Percentiles rank a stretch among this genome's conserved stretches.
Conservation (phyloP, 2,797 vertebrate genomes). For the Avahi laniger region DNA sequence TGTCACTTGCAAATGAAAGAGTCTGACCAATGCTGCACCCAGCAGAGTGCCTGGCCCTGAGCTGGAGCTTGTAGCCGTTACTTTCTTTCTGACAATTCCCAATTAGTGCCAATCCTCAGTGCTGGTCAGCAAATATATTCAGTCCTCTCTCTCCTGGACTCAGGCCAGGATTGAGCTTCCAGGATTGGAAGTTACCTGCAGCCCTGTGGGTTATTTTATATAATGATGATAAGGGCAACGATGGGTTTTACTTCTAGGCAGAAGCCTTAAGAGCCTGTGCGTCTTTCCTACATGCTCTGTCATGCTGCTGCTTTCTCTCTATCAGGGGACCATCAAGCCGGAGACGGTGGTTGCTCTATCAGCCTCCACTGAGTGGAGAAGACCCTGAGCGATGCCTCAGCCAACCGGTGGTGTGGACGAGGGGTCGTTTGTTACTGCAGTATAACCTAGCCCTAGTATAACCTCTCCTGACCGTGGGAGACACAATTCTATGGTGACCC, state of each 20-base stretch:
- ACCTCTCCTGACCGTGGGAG: neutral
- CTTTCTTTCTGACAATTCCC: neutral
- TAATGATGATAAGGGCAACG: fast-evolving
- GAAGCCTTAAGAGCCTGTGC: neutral
- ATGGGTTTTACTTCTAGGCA: neutral
- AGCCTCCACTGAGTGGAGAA: neutral
- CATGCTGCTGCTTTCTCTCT: neutral
- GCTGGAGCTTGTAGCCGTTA: fast-evolving
- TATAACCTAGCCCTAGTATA: neutral
- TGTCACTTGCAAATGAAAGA: neutral
- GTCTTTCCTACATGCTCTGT: fast-evolving
- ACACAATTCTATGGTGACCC: fast-evolving
- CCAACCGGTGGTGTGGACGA: neutral
- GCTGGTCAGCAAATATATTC: too few species aligned
- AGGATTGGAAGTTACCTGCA: fast-evolving
- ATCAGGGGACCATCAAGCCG: fast-evolving
- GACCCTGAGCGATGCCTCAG: neutral
- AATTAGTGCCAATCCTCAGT: fast-evolving
- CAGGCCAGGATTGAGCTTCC: neutral
- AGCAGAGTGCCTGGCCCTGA: fast-evolving
- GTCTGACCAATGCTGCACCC: fast-evolving
- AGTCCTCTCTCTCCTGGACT: neutral
- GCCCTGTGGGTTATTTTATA: neutral
- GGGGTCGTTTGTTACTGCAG: neutral
- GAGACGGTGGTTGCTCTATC: neutral